Evolutionary conservation across 1,140 invertebrate species (phyloP).

Genomic region (Protaetia brevitarsis): DNA sequence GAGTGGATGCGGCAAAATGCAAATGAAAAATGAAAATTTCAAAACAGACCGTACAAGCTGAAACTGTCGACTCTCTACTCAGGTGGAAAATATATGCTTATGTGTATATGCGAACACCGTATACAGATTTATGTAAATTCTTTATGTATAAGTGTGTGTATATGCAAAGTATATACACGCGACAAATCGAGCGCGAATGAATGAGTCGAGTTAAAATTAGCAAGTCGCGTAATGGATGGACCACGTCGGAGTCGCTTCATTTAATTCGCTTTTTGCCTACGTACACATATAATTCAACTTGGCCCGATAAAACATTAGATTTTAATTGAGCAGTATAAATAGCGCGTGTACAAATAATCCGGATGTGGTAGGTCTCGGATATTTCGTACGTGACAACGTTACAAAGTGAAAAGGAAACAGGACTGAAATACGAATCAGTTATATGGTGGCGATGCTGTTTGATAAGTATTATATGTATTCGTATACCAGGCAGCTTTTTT

Average conservation of each 20-base stretch:
- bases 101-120: not conserved
- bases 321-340: slow-evolving; percentile 18
- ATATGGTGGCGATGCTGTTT: slow-evolving; percentile 24
- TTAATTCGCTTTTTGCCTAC: slow-evolving; percentile 6
- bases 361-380: slow-evolving; percentile 31
- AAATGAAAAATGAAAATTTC: not conserved
- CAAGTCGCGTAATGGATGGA: not conserved
- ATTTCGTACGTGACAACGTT: slow-evolving; percentile 34
- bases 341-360: slow-evolving; percentile 23
- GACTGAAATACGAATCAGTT: slow-evolving; percentile 32
- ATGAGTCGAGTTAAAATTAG: slow-evolving; percentile 8
- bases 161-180: not conserved
- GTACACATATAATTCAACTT: slow-evolving; percentile 2
- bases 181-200: slow-evolving; percentile 1
- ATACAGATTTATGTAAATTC: not conserved
- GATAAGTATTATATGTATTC: slow-evolving; percentile 30
- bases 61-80: not conserved
- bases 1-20: not conserved
- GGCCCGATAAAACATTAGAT: slow-evolving; percentile 16
- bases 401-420: slow-evolving; percentile 34
- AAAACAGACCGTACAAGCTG: not conserved
- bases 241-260: not conserved
- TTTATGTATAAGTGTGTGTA: not conserved
- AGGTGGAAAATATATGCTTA: slow-evolving; percentile 6
- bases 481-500: slow-evolving; percentile 22